These are phyloP conservation scores for Gymnocypris eckloni DNA, from an alignment of 2,797 vertebrate genomes.

Conservation along the genomic window DNA sequence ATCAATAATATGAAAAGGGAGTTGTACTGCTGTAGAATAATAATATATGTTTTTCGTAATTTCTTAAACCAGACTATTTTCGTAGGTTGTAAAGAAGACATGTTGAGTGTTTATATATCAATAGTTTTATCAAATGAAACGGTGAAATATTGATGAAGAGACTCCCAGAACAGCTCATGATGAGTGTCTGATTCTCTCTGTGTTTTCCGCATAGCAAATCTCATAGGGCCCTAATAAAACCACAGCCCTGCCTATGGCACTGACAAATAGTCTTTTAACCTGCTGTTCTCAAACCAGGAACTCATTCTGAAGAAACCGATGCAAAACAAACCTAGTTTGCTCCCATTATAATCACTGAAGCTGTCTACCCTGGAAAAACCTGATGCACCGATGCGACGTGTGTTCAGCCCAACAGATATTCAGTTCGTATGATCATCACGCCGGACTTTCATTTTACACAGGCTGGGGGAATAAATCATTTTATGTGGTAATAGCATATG, in stretches of 20 bases:
- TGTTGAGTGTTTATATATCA: background rate
- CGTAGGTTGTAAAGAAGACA: background rate
- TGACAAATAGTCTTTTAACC: background rate
- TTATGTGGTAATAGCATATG: background rate
- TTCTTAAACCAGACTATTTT: background rate
- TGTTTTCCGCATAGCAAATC: background rate
- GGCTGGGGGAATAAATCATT: background rate
- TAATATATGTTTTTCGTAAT: background rate
- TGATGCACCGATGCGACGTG: background rate
- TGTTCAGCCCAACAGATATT: background rate
- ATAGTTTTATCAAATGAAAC: background rate
- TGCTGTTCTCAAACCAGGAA: background rate
- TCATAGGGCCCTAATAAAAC: background rate
- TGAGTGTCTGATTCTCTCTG: background rate
- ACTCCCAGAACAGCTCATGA: background rate
- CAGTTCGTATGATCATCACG: background rate
- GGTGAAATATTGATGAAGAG: background rate
- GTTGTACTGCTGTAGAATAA: too few relatives aligned
- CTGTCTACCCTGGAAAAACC: background rate
- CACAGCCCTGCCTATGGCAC: background rate
- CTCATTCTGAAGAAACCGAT: background rate
- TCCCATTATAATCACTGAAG: background rate
- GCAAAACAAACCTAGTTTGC: background rate
- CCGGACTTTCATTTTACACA: background rate
- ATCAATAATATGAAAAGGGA: too few relatives aligned